phyloP scores from a whole-genome alignment of 2,113 vertebrate species.

The Numida meleagris region DNA sequence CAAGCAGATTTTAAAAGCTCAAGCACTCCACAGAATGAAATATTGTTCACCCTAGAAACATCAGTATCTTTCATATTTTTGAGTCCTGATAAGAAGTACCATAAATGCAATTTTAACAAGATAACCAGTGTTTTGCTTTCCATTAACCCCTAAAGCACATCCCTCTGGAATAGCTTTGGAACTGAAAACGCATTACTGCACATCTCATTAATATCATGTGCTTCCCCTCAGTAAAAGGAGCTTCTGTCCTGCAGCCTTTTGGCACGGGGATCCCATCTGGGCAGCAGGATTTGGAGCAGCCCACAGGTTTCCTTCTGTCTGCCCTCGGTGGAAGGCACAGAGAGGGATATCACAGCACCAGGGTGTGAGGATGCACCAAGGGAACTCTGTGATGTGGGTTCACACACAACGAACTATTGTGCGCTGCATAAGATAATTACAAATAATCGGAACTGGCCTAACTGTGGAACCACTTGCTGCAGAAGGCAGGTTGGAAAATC shows the following conservation, averaged over 20 bases:
- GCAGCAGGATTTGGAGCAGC: not conserved
- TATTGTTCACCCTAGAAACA: not conserved
- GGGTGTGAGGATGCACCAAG: not conserved
- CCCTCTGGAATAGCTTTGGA: not conserved
- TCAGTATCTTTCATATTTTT: not conserved
- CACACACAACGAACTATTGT: not conserved
- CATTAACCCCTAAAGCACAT: constrained; percentile 28
- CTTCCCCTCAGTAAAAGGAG: not conserved
- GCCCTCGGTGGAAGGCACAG: not conserved
- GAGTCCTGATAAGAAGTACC: not conserved
- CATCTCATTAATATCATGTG: constrained; percentile 1
- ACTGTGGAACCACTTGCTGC: not conserved
- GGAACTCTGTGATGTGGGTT: not conserved
- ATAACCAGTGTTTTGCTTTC: constrained; percentile 30
- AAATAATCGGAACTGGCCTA: not conserved
- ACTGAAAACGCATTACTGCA: constrained; percentile 15
- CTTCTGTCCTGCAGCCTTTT: constrained; percentile 1
- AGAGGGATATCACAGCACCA: not conserved
- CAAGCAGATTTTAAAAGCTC: not conserved
- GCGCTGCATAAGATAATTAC: not conserved
- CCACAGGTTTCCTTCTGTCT: not conserved
- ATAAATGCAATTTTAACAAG: constrained; percentile 37
- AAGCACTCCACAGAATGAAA: not conserved
- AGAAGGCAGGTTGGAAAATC: not conserved
- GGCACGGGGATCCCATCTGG: not conserved